Evolutionary conservation across 2,888 invertebrate genomes (phyloP).

Genomic region (Scaptomyza cyrtandrae): DNA sequence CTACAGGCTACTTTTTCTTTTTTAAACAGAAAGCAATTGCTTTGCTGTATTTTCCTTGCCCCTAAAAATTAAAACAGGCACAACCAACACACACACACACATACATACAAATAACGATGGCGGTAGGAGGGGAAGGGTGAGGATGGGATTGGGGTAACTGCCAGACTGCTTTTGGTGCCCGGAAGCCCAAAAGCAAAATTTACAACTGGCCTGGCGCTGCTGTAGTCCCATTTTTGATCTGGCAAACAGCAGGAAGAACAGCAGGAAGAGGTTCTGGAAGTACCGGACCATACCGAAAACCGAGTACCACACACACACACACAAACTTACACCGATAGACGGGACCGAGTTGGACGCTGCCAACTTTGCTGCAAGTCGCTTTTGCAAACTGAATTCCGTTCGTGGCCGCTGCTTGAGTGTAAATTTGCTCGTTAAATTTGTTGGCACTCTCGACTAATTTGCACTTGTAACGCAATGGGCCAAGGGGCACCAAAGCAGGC

Average conservation of each 20-base stretch:
- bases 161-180: constrained; percentile 34
- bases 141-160: constrained; percentile 18
- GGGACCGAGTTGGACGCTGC: not conserved
- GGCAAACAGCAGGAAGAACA: constrained; percentile 28
- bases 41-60: constrained; percentile 49
- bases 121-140: not conserved
- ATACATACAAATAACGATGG: not conserved
- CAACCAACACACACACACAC: constrained; percentile 21
- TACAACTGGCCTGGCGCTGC: constrained; percentile 57
- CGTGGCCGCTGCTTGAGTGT: constrained; percentile 71
- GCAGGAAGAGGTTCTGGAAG: not conserved
- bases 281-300: constrained; percentile 13
- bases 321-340: not conserved
- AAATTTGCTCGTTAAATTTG: constrained; percentile 81
- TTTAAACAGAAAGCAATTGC: constrained; percentile 54
- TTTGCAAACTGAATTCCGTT: constrained; percentile 45
- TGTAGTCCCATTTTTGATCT: constrained; percentile 50
- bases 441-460: constrained; percentile 80
- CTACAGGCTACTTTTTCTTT: constrained; percentile 35
- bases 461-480: constrained; percentile 74
- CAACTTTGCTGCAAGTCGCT: constrained; percentile 34
- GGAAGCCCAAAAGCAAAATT: constrained; percentile 60
- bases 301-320: not conserved
- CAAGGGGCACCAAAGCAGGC: constrained; percentile 15
- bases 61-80: constrained; percentile 67